Evolutionary conservation across 2,113 vertebrate species (phyloP), one percentile per base, ranked within the genome.

Genomic region (Marcusenius ussheri): DNA sequence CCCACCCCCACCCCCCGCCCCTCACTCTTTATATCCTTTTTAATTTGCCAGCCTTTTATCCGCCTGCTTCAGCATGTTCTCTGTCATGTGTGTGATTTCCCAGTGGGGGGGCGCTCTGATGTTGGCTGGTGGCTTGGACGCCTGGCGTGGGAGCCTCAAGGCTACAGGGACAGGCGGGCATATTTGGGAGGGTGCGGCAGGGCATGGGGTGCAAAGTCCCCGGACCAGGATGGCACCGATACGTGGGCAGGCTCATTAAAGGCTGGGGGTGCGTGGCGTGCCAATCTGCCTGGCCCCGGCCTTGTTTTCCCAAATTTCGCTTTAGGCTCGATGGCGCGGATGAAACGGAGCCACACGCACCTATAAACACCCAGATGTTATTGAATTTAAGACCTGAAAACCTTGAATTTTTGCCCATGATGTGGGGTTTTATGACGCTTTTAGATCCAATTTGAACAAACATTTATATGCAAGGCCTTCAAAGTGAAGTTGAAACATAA

Each of bases 31-130:
- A 90, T 84, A 90, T 88, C 90, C 85, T 88, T 49, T 91, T 27
- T 92, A 83, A 90, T 92, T 92, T 89, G 62, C 83, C 87, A 77
- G 31, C 27, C 89, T 74, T 90, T 90, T 88, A 90, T 91, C 90
- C 10, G 51, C 24, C 47, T 53, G 45, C 62, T 89, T 89, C 83
- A 80, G 53, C 91, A 91, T 92, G 89, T 91, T 93, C 90, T 91
- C 87, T 84, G 77, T 89, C 91, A 83, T 91, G 89, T 88, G 47
- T 46, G 42, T 88, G 90, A 89, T 88, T 42, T 91, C 90, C 56
- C 91, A 91, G 92, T 89, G 35, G 90, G 87, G 88, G 70, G 39
- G 84, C 89, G 6, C 89, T 92, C 89, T 91, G 91, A 91, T 91
- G 74, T 90, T 85, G 86, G 74, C 90, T 90, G 92, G 88, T 70